Percentiles rank a stretch among this genome's conserved stretches.
Evolutionary conservation across 23 tunicate genomes (phyloP).

Genomic region (Styela plicata): DNA sequence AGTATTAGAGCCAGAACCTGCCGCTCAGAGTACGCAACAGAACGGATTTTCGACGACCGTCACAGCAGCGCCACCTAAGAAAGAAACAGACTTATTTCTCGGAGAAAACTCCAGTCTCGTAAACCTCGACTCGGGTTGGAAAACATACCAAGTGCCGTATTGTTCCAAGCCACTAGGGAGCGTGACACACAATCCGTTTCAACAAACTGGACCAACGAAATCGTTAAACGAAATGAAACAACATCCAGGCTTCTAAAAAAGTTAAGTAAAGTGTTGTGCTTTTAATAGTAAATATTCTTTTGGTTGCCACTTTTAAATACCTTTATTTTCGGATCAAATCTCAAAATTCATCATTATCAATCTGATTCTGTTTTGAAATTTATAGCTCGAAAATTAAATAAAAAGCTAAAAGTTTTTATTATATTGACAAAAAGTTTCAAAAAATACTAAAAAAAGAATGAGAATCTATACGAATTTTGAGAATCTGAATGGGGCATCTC

Average conservation of each 20-base stretch:
- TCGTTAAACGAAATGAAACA: conserved; percentile 61
- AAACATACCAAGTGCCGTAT: conserved; percentile 40
- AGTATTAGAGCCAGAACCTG: background rate
- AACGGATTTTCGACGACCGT: background rate
- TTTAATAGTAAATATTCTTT: too few species aligned
- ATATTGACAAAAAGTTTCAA: too few species aligned
- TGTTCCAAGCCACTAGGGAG: conserved; percentile 16
- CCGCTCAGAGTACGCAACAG: background rate
- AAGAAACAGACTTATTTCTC: conserved; percentile 49
- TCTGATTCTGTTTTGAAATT: too few species aligned
- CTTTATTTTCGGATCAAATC: too few species aligned
- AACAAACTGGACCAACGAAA: conserved; percentile 64
- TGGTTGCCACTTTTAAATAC: too few species aligned
- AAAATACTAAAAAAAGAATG: too few species aligned
- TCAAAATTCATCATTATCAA: too few species aligned
- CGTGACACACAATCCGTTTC: conserved; percentile 56
- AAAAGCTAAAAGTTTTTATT: too few species aligned
- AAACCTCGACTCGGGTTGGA: conserved; percentile 57
- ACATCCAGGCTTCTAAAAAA: background rate
- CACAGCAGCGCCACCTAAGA: background rate
- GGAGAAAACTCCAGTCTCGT: conserved; percentile 60
- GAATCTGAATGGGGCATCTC: too few species aligned
- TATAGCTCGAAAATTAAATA: too few species aligned
- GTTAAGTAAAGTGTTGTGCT: background rate
- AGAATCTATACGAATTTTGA: too few species aligned